Percentiles rank a stretch among this genome's conserved stretches.
Evolutionary conservation across 2,888 invertebrate species (phyloP).

Genomic region (Eugnorisma glareosa): DNA sequence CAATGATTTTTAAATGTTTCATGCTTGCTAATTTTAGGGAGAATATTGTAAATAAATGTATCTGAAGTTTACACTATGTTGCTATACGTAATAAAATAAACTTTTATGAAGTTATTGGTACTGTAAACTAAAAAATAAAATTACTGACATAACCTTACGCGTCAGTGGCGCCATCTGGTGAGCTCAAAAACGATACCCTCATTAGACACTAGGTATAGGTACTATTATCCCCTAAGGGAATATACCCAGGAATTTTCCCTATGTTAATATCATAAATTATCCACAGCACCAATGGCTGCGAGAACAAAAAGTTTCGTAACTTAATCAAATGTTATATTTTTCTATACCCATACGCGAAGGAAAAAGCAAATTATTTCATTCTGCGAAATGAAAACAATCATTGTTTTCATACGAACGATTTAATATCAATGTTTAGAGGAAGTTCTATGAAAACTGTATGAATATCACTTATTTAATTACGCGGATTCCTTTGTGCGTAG

Average conservation of each 20-base stretch:
- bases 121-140: no score
- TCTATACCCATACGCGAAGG: neutral
- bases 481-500: slow-evolving; percentile 36
- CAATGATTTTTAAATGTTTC: no score
- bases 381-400: slow-evolving; percentile 43
- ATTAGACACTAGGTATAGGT: neutral
- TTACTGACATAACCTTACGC: no score
- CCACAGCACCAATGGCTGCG: neutral
- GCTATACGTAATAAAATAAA: no score
- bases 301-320: neutral
- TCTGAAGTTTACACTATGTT: no score
- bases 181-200: no score
- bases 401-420: slow-evolving; percentile 51
- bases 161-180: no score
- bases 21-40: no score
- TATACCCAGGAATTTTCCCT: no score
- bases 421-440: slow-evolving; percentile 46
- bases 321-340: slow-evolving; percentile 32
- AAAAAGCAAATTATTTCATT: slow-evolving; percentile 17
- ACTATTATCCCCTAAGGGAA: no score
- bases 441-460: slow-evolving; percentile 47
- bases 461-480: slow-evolving; percentile 45
- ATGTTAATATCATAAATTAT: neutral
- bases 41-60: no score
- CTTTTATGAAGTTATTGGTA: no score